These are phyloP conservation scores for Cricetomys ansorgei DNA, from an alignment of 2,113 vertebrate genomes.

Conservation along the genomic window DNA sequence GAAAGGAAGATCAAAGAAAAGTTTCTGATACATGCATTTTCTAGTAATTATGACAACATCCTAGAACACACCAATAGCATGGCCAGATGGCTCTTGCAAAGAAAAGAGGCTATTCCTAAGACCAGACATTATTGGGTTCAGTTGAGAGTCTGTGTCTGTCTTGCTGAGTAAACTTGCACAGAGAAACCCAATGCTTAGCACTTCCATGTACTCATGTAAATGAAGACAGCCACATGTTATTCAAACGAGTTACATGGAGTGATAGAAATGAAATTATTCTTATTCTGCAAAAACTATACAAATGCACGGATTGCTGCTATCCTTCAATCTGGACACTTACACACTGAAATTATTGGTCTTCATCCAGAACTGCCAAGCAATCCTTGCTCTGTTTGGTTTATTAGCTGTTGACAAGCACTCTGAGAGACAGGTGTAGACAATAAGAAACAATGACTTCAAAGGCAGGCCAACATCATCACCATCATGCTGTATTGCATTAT, in stretches of 20 bases:
- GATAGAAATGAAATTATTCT: background rate
- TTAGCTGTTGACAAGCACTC: background rate
- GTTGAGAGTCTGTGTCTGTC: background rate
- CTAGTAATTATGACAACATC: background rate
- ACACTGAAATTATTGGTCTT: background rate
- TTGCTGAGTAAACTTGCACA: background rate
- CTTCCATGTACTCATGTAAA: background rate
- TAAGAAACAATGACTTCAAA: slow-evolving; percentile 44
- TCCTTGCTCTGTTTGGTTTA: background rate
- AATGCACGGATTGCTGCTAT: background rate
- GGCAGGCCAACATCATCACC: background rate
- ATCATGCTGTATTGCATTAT: background rate
- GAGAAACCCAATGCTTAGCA: background rate
- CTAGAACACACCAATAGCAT: background rate
- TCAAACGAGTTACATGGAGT: background rate
- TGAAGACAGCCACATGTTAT: background rate
- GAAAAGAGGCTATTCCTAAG: background rate
- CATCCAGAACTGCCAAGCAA: background rate
- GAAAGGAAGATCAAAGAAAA: slow-evolving; percentile 3
- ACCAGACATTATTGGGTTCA: background rate
- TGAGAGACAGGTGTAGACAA: slow-evolving; percentile 39
- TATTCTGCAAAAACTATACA: background rate
- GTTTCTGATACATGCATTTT: background rate
- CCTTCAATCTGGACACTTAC: background rate
- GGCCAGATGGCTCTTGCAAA: background rate